A percentile compares a stretch with the other conserved stretches of the same genome.
These are phyloP conservation scores for Parapristionchus giblindavisi DNA, from an alignment of 2,888 invertebrate species.

Conservation along the genomic window DNA sequence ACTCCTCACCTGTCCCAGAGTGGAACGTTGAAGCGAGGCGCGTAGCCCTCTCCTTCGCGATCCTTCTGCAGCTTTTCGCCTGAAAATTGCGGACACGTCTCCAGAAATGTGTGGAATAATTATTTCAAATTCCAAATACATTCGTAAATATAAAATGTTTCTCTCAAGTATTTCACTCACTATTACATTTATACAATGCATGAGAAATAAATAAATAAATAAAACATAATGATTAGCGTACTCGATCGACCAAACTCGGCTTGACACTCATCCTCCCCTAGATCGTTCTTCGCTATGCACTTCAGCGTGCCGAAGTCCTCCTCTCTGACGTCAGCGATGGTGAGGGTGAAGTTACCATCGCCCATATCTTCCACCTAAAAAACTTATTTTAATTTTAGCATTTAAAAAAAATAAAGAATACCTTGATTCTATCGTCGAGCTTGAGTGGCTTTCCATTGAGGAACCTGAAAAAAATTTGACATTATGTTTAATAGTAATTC, in stretches of 20 bases:
- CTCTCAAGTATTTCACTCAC: not conserved
- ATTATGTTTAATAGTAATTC: no score
- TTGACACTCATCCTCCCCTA: constrained; percentile 78
- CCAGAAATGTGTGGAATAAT: not conserved
- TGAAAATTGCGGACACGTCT: constrained; percentile 13
- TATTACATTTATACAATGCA: not conserved
- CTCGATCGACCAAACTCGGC: constrained; percentile 52
- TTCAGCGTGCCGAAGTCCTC: constrained; percentile 79
- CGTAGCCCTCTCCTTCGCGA: constrained; percentile 61
- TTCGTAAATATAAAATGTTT: not conserved
- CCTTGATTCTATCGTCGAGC: constrained; percentile 52
- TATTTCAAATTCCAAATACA: not conserved
- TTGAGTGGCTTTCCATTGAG: constrained; percentile 59
- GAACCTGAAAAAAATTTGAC: constrained; percentile 42
- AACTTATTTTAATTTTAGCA: not conserved
- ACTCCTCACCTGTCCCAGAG: constrained; percentile 75
- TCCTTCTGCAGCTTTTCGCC: constrained; percentile 41
- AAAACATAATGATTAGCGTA: constrained; percentile 16
- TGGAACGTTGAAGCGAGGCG: constrained; percentile 85
- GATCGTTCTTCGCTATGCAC: constrained; percentile 78
- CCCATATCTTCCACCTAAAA: constrained; percentile 71
- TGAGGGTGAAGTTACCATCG: constrained; percentile 81
- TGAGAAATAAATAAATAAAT: not conserved
- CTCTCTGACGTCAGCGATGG: constrained; percentile 80
- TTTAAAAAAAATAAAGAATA: not conserved